Percentiles rank a stretch among this genome's conserved stretches.
phyloP scores from a whole-genome alignment of 2,797 vertebrate species.

The Channa striata region DNA sequence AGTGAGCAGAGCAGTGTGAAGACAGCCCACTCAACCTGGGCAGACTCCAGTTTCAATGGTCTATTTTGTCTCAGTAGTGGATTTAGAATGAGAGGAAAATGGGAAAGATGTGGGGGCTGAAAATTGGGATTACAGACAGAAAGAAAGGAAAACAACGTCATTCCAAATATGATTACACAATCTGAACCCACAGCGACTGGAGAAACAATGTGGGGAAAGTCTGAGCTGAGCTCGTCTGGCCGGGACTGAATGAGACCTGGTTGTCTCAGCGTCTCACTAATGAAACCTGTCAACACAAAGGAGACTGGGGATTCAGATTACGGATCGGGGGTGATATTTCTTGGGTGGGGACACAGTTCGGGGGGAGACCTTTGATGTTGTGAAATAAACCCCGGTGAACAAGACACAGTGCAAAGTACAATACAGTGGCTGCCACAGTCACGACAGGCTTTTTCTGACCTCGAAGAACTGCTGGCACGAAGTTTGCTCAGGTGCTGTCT shows the following conservation, averaged over 20 bases:
- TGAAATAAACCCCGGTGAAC: conserved; percentile 20
- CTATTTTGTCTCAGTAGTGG: conserved; percentile 32
- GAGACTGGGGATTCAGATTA: conserved; percentile 37
- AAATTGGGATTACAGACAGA: conserved; percentile 64
- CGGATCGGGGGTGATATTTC: conserved; percentile 32
- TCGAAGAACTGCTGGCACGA: background rate
- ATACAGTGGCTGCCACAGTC: conserved; percentile 5
- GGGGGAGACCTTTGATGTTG: conserved; percentile 32
- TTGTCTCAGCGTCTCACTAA: conserved; percentile 7
- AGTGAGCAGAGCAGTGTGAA: conserved; percentile 16
- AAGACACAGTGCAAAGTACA: conserved; percentile 17
- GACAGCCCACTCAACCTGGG: conserved; percentile 22
- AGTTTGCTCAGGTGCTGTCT: background rate
- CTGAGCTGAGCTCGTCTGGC: conserved; percentile 53
- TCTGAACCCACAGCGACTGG: conserved; percentile 63
- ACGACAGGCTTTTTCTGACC: background rate
- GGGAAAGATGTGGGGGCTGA: conserved; percentile 61
- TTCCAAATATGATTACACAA: conserved; percentile 75
- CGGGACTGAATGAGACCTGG: conserved; percentile 43
- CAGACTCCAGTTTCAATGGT: conserved; percentile 49
- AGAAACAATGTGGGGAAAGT: conserved; percentile 62
- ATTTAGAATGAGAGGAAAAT: conserved; percentile 61
- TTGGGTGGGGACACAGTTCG: background rate
- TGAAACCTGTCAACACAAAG: conserved; percentile 28
- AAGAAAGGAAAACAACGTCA: conserved; percentile 40